phyloP scores from a whole-genome alignment of 2,797 vertebrate genomes.

The Phaenicophaeus curvirostris region DNA sequence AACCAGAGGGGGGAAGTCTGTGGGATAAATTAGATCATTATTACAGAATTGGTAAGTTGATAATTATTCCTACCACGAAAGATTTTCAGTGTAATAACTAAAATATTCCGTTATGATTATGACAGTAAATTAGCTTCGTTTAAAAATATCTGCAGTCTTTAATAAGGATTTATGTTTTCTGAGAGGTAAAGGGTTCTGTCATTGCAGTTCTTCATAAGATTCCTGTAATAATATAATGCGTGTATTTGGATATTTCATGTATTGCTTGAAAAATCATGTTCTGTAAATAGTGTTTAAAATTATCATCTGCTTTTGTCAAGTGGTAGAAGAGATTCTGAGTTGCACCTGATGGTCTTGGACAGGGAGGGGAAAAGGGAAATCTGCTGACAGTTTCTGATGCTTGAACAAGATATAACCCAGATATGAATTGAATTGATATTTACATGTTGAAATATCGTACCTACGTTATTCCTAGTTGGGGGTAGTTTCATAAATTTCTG shows the following conservation, averaged over 20 bases:
- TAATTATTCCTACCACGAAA: background rate
- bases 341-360: background rate
- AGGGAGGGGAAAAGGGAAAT: background rate
- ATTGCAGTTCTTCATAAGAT: background rate
- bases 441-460: background rate
- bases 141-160: background rate
- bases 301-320: background rate
- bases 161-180: background rate
- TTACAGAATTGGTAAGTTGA: slow-evolving; percentile 89
- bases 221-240: background rate
- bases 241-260: background rate
- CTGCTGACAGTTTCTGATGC: background rate
- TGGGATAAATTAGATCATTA: slow-evolving; percentile 95
- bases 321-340: background rate
- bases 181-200: background rate
- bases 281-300: background rate
- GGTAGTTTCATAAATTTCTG: background rate
- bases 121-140: background rate
- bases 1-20: slow-evolving; percentile 83
- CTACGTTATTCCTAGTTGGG: background rate
- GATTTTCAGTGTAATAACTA: background rate
- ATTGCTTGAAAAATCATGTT: background rate
- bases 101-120: background rate
- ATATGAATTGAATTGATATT: background rate
- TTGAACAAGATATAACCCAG: background rate